Base-by-base conservation (phyloP, 2,888 invertebrate species). In the Coremacera marginata region DNA sequence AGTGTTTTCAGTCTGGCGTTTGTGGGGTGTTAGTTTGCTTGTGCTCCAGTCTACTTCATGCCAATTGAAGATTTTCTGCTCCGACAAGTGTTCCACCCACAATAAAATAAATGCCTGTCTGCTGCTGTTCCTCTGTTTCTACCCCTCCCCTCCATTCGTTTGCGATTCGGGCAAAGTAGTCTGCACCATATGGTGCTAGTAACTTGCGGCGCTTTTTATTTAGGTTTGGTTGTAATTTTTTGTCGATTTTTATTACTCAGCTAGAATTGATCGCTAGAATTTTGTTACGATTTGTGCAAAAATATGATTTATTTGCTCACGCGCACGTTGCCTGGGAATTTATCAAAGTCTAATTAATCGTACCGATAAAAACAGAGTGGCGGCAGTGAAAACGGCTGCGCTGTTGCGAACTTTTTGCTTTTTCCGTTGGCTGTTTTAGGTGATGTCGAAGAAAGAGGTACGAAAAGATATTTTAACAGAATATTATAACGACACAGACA, bases 301-400 rank as follows among this genome's bases (percentile, higher is more conserved):
- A 77, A 83, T 86, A 87, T 88, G 88, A 87, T 87, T 87, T 87
- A 88, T 87, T 87, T 88, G 86, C 87, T 86, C 87, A 87, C 87
- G 87, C 87, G 87, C 85, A 81, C 80, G 80, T 80, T 80, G 77
- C 80, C 76, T 81, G 82, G 76, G n/a, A 76, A 78, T 82, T 83
- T 83, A 83, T 83, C 83, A 81, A 75, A 77, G 80, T 78, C 81
- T 81, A 83, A 82, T 83, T 83, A 83, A 82, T 83, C 83, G 78
- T 77, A 44, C 27, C 70, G 81, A 80, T 80, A 78, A 78, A 68
- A 62, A 44, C 57, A 11, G 25, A n/a, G 44, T 3, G 44, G 44
- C 44, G 44, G 44, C 44, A 44, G 44, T 44, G 44, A 44, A 44
- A 11, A 44, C 44, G 44, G 44, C 37, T 37, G 37, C 37, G 37